Conservation (phyloP, 2,113 vertebrate species). For the Xenotilapia caudafasciata region DNA sequence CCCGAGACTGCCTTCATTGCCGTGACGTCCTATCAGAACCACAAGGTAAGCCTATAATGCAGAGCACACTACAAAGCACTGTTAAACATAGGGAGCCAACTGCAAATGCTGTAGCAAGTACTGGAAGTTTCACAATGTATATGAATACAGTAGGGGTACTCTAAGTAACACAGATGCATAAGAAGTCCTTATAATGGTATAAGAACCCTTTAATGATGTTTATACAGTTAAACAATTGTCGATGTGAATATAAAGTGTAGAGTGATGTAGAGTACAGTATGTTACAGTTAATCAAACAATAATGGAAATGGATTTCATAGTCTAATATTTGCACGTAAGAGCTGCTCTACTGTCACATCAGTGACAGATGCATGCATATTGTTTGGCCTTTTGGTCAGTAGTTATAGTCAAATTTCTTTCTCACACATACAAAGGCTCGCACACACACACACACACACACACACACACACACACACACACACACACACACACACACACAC, state of each 20-base stretch:
- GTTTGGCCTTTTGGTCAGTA: neutral
- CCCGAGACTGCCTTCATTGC: constrained; percentile 94
- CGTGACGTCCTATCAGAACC: constrained; percentile 97
- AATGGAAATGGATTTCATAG: neutral
- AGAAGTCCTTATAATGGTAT: neutral
- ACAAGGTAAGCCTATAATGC: constrained; percentile 77
- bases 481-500: neutral
- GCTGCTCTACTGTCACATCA: neutral
- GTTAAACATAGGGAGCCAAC: neutral
- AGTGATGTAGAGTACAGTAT: neutral
- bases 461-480: neutral
- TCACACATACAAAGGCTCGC: neutral
- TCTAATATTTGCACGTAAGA: neutral
- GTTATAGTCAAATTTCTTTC: neutral
- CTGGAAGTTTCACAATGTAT: neutral
- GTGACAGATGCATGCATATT: neutral
- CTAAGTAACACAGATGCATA: neutral
- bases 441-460: neutral
- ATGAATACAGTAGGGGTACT: neutral
- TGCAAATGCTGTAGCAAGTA: neutral
- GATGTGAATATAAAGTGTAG: neutral
- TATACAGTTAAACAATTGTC: neutral
- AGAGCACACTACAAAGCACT: neutral
- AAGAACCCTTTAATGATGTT: neutral
- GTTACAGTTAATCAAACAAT: neutral